Evolutionary conservation across 2,797 vertebrate genomes (phyloP).

Genomic region (Cryptoblepharus egeriae): DNA sequence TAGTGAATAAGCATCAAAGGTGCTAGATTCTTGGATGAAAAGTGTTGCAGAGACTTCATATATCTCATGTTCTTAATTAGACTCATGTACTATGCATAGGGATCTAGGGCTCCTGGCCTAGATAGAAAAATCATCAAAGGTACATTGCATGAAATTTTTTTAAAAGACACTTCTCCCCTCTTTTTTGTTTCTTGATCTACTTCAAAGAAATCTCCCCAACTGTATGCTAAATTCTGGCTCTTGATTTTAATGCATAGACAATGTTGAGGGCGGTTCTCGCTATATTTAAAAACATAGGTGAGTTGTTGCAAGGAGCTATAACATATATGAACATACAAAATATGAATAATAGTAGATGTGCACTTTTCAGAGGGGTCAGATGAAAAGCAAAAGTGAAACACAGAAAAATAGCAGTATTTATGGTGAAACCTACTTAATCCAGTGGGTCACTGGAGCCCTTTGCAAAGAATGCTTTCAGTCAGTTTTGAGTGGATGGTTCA

Average conservation of each 20-base stretch:
- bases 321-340: too few relatives aligned
- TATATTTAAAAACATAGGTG: neutral
- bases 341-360: neutral
- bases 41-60: constrained; percentile 10
- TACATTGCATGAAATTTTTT: neutral
- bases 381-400: neutral
- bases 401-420: neutral
- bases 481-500: neutral
- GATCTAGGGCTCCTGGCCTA: neutral
- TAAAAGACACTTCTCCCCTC: neutral
- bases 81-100: constrained; percentile 7
- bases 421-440: too few relatives aligned
- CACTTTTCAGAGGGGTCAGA: neutral
- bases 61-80: constrained; percentile 20
- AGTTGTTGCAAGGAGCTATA: neutral
- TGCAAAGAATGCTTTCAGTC: too few relatives aligned
- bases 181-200: neutral
- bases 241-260: neutral
- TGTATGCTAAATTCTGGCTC: neutral
- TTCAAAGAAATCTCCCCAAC: neutral
- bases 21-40: constrained; percentile 20
- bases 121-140: constrained; percentile 25
- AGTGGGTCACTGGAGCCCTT: too few relatives aligned
- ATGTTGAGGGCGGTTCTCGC: neutral
- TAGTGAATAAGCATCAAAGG: constrained; percentile 12